Evolutionary conservation across 2,888 invertebrate species (phyloP), one percentile per base, ranked within the genome.

Genomic region (Acleris holmiana): DNA sequence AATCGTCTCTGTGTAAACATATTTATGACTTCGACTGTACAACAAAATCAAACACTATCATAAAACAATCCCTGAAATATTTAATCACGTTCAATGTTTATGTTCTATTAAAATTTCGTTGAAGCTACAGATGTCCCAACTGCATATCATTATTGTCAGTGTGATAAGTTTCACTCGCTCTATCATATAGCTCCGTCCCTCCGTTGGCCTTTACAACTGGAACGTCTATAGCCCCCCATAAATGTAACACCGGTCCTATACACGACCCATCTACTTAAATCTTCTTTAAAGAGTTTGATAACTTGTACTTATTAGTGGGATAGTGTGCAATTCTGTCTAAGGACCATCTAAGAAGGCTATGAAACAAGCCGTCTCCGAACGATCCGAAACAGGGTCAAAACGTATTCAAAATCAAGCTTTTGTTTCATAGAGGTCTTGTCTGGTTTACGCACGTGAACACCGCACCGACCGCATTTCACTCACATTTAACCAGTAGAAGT

Each of bases 21-120:
- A n/a, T n/a, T n/a, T n/a, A n/a, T n/a, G n/a, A n/a, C n/a, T n/a
- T n/a, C n/a, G 54, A 41, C 47, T 48, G 80, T 82, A 78, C 74
- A 72, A 68, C 73, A 68, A 74, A 78, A 79, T 74, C 79, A 78
- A 77, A 82, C 82, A 83, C 78, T 73, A 69, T 64, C 64, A 17
- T 67, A 23, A 61, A 57, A 51, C 49, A 58, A 61, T 54, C 29
- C 29, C 64, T 53, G 63, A 47, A 53, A 56, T 51, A 51, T 51
- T 57, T 58, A 10, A 44, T 44, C 25, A 55, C 21, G 35, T 53
- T 35, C 19, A 53, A 55, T 41, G 35, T 53, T 35, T 40, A 53
- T 63, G 51, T 19, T 48, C 23, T 46, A 63, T 40, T 49, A 62
- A 50, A 44, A 55, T 19, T 10, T 15, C 18, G 4, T 49, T 23